phyloP scores from a whole-genome alignment of 1,140 invertebrate genomes.

The Elysia chlorotica region DNA sequence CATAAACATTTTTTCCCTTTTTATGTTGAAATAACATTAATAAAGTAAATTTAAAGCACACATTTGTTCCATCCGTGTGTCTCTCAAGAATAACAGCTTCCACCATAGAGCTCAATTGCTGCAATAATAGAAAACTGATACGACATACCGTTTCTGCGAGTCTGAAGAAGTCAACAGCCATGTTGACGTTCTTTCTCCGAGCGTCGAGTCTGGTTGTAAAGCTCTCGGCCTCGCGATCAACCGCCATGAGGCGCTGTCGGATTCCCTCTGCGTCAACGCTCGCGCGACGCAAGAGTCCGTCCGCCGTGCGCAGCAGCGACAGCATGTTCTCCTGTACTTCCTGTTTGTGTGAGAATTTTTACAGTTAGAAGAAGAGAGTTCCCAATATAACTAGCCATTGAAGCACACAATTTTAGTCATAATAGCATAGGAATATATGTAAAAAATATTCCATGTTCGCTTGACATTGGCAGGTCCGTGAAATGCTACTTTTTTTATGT shows the following conservation, averaged over 20 bases:
- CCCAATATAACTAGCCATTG: no score
- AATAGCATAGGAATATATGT: no score
- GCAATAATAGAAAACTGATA: not conserved
- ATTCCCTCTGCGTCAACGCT: conserved; percentile 73
- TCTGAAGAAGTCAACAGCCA: conserved; percentile 77
- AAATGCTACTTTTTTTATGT: no score
- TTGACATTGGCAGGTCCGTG: no score
- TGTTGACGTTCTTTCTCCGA: conserved; percentile 71
- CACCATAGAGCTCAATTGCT: no score
- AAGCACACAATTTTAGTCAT: no score
- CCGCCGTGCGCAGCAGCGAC: conserved; percentile 78
- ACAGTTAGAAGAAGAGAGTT: not conserved
- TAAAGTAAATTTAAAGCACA: no score
- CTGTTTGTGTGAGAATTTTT: conserved; percentile 50
- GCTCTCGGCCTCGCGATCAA: conserved; percentile 76
- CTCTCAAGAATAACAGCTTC: no score
- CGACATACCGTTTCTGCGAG: conserved; percentile 71
- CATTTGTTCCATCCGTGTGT: no score
- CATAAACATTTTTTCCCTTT: no score
- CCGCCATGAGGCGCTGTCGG: conserved; percentile 70
- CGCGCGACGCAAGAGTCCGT: conserved; percentile 74
- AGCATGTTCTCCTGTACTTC: conserved; percentile 77
- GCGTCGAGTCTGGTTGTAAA: conserved; percentile 76
- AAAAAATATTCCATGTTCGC: no score
- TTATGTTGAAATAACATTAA: no score